phyloP scores from a whole-genome alignment of 2,888 invertebrate genomes.

The Campaea margaritaria region DNA sequence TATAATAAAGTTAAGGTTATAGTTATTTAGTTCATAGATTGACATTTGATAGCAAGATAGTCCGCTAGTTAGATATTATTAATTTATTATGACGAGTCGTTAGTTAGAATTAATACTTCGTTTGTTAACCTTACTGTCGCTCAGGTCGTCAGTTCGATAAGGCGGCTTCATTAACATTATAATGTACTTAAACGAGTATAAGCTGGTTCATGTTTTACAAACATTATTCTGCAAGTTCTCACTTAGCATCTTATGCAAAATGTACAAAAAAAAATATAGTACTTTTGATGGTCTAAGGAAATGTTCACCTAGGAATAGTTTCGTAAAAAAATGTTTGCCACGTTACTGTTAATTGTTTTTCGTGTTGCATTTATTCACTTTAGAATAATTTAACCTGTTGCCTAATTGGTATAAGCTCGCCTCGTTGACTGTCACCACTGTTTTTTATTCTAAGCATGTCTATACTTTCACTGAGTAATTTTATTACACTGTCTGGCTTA shows the following conservation, averaged over 20 bases:
- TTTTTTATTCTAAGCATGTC: neutral
- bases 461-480: neutral
- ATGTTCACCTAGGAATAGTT: no score
- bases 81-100: slow-evolving; percentile 29
- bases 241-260: neutral
- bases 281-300: neutral
- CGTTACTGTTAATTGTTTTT: neutral
- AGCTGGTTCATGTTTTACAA: slow-evolving; percentile 23
- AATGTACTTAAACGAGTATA: slow-evolving; percentile 44
- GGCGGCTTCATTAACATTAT: slow-evolving; percentile 26
- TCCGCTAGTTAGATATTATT: slow-evolving; percentile 31
- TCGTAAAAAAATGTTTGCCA: neutral
- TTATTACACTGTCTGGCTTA: no score
- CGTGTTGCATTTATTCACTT: slow-evolving; percentile 11
- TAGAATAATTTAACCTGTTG: neutral
- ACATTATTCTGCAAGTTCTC: neutral
- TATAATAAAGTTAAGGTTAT: slow-evolving; percentile 9
- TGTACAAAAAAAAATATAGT: neutral
- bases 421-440: slow-evolving; percentile 6
- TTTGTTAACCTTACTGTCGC: slow-evolving; percentile 39
- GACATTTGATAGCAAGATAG: slow-evolving; percentile 12
- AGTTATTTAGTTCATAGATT: neutral
- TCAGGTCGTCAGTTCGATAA: slow-evolving; percentile 52
- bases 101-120: slow-evolving; percentile 29
- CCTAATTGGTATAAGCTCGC: slow-evolving; percentile 2